Evolutionary conservation across 2,888 invertebrate species (phyloP), one percentile per base, ranked within the genome.

Genomic region (Hypsopygia costalis): DNA sequence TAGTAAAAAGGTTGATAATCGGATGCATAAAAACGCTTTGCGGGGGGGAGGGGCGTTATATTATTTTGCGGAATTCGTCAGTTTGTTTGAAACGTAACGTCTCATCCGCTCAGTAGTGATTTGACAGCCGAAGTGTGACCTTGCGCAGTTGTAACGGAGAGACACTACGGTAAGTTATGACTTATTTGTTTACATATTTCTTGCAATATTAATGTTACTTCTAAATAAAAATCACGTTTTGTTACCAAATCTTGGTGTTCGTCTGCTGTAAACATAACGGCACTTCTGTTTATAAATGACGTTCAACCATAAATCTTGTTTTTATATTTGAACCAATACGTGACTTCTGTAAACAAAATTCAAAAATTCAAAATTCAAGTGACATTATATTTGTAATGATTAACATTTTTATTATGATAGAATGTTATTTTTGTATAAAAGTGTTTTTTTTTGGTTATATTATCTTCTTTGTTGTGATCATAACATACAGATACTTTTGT

Each of bases 131-230:
- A 31, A 31, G 7, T 31, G 11, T 31, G 31, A 10, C 11, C 11
- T 11, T 29, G 20, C 9, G 38, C 25, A 22, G 31, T 38, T 32
- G 31, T 10, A 10, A 38, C 38, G 38, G 11, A 38, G 25, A 6
- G 38, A 22, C 25, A 38, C 38, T 38, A 38, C 31, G 38, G 32
- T 32, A 38, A 38, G 38, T 38, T 11, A 25, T 38, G 31, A 32
- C 32, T 16, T 16, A 16, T 16, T 16, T 34, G 11, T n/a, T 34
- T 34, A 9, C 16, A 34, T 9, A 7, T 9, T 11, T 20, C 11
- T 12, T 16, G 16, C 16, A 16, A 16, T 16, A 16, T 16, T 16
- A 16, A 16, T 16, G 38, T 38, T 32, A 38, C 25, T 38, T 32
- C 32, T 38, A 25, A 25, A 38, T 22, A 38, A 38, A 32, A 38